Evolutionary conservation across 2,888 invertebrate genomes (phyloP), one percentile per base, ranked within the genome.

Genomic region (Cryptocephalus primarius): DNA sequence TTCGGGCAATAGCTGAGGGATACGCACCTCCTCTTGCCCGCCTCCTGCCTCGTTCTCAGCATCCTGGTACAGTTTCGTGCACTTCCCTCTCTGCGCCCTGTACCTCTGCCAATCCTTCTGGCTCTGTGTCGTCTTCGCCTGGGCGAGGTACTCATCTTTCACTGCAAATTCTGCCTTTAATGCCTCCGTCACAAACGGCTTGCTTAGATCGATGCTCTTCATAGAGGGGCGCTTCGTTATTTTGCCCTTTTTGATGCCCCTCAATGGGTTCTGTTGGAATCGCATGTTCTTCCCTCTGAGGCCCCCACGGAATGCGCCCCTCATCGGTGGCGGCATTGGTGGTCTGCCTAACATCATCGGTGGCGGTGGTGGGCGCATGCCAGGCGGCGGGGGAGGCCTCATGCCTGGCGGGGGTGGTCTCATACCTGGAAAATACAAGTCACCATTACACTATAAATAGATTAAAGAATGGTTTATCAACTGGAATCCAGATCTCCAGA

Each of bases 151-250:
- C 53, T 77, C 74, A 46, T 76, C 72, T 56, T 62, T 62, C 43
- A 55, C 59, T 8, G 52, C 46, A 46, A 78, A 75, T 57, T 77
- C 77, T 6, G 62, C 65, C 55, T 73, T 75, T 40, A 80, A 74
- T 22, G 72, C 71, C 10, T 75, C 74, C 9, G 72, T 75, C 8
- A 80, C 75, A 76, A 78, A 80, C 1, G 78, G 75, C 60, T 77
- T 77, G 32, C 72, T 72, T 43, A 79, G 50, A 60, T 71, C 69
- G 12, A 64, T 50, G 38, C 60, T 61, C 48, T 60, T 64, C 31
- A 59, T 40, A n/a, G 54, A 52, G 1, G 56, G 52, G 34, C 54
- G 51, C 49, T 58, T 61, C 32, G 64, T 57, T n/a, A 64, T 55
- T 52, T 60, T 62, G 32, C 65, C 64, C 38, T 62, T 64, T 48